These are phyloP conservation scores for Tanytarsus gracilentus DNA, from an alignment of 2,888 invertebrate genomes.

Conservation along the genomic window DNA sequence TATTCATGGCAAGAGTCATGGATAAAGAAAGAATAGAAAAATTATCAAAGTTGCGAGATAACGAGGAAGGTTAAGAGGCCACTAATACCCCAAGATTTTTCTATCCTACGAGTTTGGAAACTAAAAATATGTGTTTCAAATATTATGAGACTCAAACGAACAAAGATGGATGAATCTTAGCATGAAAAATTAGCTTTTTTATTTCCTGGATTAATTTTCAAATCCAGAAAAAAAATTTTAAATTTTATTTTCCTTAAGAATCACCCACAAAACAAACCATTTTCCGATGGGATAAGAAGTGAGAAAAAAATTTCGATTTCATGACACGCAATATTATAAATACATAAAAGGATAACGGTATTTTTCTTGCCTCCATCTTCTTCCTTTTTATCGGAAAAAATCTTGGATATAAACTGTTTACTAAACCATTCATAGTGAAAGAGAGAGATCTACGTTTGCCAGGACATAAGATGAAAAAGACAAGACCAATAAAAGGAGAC, in stretches of 20 bases:
- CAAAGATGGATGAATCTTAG: neutral
- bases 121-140: too few species aligned
- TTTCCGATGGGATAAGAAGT: neutral
- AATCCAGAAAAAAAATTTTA: too few species aligned
- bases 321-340: slow-evolving; percentile 21
- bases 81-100: too few species aligned
- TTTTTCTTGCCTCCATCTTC: neutral
- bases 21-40: neutral
- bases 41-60: neutral
- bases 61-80: neutral
- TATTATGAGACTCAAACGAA: neutral
- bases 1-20: slow-evolving; percentile 7
- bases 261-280: neutral
- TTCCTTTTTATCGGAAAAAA: neutral
- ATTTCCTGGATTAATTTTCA: too few species aligned
- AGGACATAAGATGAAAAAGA: neutral
- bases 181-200: too few species aligned
- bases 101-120: too few species aligned
- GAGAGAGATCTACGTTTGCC: slow-evolving; percentile 7
- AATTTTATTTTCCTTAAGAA: neutral
- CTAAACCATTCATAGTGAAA: slow-evolving; percentile 16
- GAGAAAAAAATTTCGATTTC: slow-evolving; percentile 13
- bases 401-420: slow-evolving; percentile 6
- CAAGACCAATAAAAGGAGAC: neutral
- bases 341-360: slow-evolving; percentile 23